phyloP scores from a whole-genome alignment of 2,113 vertebrate species.

The Phasianus colchicus region DNA sequence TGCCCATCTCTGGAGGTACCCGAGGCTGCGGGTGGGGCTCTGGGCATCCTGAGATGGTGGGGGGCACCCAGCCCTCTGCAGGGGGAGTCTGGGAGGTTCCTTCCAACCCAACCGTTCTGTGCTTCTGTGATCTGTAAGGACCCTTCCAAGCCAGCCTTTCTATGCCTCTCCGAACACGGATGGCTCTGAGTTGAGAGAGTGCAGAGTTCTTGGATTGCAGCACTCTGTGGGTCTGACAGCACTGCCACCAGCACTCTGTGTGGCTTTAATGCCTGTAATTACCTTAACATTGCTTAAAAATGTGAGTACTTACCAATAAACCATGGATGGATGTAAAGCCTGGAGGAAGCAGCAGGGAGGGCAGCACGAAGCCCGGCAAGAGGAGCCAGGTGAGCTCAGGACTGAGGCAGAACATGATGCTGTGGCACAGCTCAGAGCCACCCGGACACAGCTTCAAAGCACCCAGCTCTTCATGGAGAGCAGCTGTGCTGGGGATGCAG shows the following conservation, averaged over 20 bases:
- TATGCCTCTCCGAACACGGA: neutral
- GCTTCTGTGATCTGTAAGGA: too few species aligned
- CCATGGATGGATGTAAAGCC: neutral
- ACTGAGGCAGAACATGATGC: neutral
- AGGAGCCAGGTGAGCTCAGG: neutral
- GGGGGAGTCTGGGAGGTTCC: too few species aligned
- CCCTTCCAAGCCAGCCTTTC: too few species aligned
- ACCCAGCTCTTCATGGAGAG: neutral
- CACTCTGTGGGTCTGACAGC: neutral
- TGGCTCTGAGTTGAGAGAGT: neutral
- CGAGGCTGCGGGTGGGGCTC: too few species aligned
- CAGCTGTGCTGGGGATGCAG: neutral
- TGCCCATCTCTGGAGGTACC: neutral
- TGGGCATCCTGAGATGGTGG: neutral
- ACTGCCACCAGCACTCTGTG: neutral
- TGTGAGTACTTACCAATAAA: neutral
- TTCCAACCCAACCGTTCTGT: neutral
- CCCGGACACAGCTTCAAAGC: rapidly evolving
- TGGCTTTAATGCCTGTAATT: neutral
- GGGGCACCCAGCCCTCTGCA: neutral
- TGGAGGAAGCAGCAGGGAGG: neutral
- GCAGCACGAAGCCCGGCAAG: neutral
- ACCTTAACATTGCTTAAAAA: neutral
- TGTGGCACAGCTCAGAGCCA: neutral
- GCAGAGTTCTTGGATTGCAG: too few species aligned